phyloP scores from a whole-genome alignment of 1,140 invertebrate genomes.

The Ephestia elutella region DNA sequence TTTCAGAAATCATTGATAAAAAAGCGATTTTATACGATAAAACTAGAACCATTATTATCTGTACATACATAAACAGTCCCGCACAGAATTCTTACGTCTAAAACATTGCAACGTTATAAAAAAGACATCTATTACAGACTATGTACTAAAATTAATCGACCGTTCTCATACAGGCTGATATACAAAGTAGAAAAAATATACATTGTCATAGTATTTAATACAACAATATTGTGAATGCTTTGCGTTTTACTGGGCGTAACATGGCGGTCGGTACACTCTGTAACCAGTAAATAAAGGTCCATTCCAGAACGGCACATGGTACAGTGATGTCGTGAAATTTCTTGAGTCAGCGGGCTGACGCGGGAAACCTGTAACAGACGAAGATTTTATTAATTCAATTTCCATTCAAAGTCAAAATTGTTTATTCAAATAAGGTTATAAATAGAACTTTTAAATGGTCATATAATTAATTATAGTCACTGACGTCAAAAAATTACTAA shows the following conservation, averaged over 20 bases:
- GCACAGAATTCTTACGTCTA: constrained; percentile 45
- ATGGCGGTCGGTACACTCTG: constrained; percentile 9
- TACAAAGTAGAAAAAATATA: constrained; percentile 72
- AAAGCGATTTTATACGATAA: constrained; percentile 11
- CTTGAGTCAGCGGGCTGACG: neutral
- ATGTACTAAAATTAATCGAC: constrained; percentile 42
- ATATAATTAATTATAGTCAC: too few species aligned
- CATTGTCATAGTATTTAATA: constrained; percentile 46
- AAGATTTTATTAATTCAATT: neutral
- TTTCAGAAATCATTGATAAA: neutral
- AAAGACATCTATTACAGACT: constrained; percentile 41
- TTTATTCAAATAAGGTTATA: too few species aligned
- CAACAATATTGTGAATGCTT: constrained; percentile 18
- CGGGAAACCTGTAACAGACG: constrained; percentile 14
- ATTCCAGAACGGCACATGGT: constrained; percentile 2
- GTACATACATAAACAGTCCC: constrained; percentile 43
- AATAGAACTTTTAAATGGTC: too few species aligned
- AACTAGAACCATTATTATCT: constrained; percentile 26
- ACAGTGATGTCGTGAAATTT: constrained; percentile 7
- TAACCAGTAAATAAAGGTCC: constrained; percentile 14
- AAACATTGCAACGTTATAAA: constrained; percentile 54
- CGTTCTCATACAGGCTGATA: constrained; percentile 48
- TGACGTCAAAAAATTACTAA: too few species aligned
- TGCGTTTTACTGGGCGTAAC: constrained; percentile 7
- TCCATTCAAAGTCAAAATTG: too few species aligned